Percentiles rank a stretch among this genome's conserved stretches.
These are phyloP conservation scores for Zhuqinia jingwanae DNA, from an alignment of 2,888 invertebrate genomes.

Conservation along the genomic window DNA sequence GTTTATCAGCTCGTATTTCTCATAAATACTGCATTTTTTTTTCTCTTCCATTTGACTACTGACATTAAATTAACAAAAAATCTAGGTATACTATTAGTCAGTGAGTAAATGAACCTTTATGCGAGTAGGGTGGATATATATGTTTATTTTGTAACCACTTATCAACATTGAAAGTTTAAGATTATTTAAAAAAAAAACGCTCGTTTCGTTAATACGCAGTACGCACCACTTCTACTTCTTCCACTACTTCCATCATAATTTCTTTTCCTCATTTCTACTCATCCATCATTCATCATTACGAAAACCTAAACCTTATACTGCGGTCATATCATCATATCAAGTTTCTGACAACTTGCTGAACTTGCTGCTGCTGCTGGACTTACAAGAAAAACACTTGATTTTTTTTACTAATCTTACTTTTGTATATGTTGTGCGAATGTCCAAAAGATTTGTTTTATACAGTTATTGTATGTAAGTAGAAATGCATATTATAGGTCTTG, in stretches of 20 bases:
- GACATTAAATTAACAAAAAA: neutral
- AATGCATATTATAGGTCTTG: neutral
- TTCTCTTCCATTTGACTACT: neutral
- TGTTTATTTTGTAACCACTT: too few relatives aligned
- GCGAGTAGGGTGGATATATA: too few relatives aligned
- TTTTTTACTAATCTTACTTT: neutral
- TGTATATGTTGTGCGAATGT: neutral
- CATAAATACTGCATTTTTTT: neutral
- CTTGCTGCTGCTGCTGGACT: neutral
- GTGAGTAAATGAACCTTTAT: too few relatives aligned
- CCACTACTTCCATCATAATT: neutral
- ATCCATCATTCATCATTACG: conserved; percentile 53
- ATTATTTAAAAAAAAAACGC: too few relatives aligned
- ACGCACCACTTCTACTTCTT: neutral
- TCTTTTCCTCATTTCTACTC: neutral
- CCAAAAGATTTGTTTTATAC: conserved; percentile 33
- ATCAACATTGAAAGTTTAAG: too few relatives aligned
- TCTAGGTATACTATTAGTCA: neutral
- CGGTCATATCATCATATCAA: conserved; percentile 24
- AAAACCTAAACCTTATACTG: conserved; percentile 14
- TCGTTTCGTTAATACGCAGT: too few relatives aligned
- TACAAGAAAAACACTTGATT: conserved; percentile 13
- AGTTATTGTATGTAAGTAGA: too few relatives aligned
- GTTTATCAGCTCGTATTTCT: conserved; percentile 13
- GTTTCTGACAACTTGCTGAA: too few relatives aligned